A percentile compares a stretch with the other conserved stretches of the same genome.
Evolutionary conservation across 2,888 invertebrate genomes (phyloP).

Genomic region (Stictocephala bisonia): DNA sequence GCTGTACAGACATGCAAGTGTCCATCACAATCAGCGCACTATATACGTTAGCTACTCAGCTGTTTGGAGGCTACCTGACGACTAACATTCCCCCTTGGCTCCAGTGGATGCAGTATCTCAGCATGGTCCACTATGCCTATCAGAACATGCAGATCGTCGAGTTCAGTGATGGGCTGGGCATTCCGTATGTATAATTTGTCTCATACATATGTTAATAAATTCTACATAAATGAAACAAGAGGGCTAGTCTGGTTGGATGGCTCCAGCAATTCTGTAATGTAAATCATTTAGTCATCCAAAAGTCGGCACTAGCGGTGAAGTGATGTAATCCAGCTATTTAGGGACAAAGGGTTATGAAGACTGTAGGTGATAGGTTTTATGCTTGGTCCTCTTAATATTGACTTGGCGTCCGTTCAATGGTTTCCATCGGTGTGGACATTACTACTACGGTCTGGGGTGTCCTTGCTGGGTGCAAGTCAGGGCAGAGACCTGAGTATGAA

Average conservation of each 20-base stretch:
- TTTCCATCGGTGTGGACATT: too few relatives aligned
- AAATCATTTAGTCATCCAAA: neutral
- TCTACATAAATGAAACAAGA: too few relatives aligned
- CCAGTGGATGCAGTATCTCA: slow-evolving; percentile 79
- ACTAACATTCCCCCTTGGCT: slow-evolving; percentile 79
- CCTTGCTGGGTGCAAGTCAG: too few relatives aligned
- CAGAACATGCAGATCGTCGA: slow-evolving; percentile 85
- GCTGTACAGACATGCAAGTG: slow-evolving; percentile 81
- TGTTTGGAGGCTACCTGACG: slow-evolving; percentile 81
- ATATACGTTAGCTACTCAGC: slow-evolving; percentile 80
- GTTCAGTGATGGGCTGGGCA: slow-evolving; percentile 76
- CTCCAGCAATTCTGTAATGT: neutral
- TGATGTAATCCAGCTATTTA: too few relatives aligned
- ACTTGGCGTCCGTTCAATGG: too few relatives aligned
- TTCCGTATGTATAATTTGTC: slow-evolving; percentile 69
- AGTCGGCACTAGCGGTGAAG: neutral
- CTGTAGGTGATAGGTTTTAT: too few relatives aligned
- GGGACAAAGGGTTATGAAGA: too few relatives aligned
- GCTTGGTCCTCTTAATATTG: too few relatives aligned
- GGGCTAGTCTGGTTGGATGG: too few relatives aligned
- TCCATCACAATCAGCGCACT: slow-evolving; percentile 82
- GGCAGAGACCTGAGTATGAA: too few relatives aligned
- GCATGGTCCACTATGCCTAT: slow-evolving; percentile 84
- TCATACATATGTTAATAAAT: neutral
- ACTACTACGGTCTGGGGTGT: too few relatives aligned